A percentile compares a stretch with the other conserved stretches of the same genome.
phyloP scores from a whole-genome alignment of 2,797 vertebrate species.

The Lutjanus campechanus region DNA sequence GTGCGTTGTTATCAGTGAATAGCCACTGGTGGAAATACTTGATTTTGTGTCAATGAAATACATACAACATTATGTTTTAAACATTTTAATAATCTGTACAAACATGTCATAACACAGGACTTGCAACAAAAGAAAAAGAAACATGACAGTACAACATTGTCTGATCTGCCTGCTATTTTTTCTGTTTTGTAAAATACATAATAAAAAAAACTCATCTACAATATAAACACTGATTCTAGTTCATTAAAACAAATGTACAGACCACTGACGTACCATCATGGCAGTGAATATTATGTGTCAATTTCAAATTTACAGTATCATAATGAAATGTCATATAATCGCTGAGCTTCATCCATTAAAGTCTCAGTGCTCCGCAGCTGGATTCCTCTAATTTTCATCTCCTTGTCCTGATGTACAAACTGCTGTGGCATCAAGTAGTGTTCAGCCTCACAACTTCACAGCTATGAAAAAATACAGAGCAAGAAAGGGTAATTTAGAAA shows the following conservation, averaged over 20 bases:
- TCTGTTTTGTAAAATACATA: conserved; percentile 65
- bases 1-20: neutral
- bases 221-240: conserved; percentile 78
- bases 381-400: conserved; percentile 29
- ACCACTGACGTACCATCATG: conserved; percentile 75
- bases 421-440: conserved; percentile 12
- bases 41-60: conserved; percentile 1
- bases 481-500: neutral
- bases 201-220: conserved; percentile 76
- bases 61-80: conserved; percentile 46
- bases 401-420: conserved; percentile 4
- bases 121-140: conserved; percentile 57
- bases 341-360: conserved; percentile 42
- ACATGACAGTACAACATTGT: conserved; percentile 43
- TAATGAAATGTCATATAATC: conserved; percentile 50
- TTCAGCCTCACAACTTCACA: conserved; percentile 64
- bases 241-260: conserved; percentile 77
- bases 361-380: conserved; percentile 51
- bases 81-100: conserved; percentile 84
- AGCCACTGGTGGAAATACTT: neutral
- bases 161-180: conserved; percentile 49
- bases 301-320: conserved; percentile 61
- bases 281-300: conserved; percentile 58
- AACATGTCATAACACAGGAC: conserved; percentile 56
- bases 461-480: conserved; percentile 60